Percentiles rank a stretch among this genome's conserved stretches.
Conservation (phyloP, 2,113 vertebrate genomes). For the Clarias macrocephalus region DNA sequence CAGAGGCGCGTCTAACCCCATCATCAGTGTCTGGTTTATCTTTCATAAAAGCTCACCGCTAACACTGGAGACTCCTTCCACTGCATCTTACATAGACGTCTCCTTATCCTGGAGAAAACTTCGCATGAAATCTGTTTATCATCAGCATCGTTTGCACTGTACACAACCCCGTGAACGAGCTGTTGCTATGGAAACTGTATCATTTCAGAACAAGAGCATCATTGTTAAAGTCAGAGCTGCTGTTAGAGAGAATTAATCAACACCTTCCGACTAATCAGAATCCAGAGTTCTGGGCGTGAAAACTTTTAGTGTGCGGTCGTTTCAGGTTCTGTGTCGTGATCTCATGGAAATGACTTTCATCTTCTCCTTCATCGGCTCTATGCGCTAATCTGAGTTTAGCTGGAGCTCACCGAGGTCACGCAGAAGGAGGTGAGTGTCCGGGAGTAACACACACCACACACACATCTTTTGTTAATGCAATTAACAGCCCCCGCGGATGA, state of each 20-base stretch:
- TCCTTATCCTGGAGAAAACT: background rate
- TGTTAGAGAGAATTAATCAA: background rate
- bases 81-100: background rate
- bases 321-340: background rate
- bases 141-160: background rate
- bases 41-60: background rate
- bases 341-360: slow-evolving; percentile 9
- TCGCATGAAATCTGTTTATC: background rate
- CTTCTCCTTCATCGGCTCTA: slow-evolving; percentile 40
- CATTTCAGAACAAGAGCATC: background rate
- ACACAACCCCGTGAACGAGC: background rate
- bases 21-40: background rate
- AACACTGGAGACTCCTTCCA: background rate
- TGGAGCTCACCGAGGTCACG: slow-evolving; percentile 36
- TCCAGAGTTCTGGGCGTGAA: background rate
- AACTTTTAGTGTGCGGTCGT: background rate
- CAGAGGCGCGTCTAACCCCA: background rate
- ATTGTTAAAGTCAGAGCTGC: background rate
- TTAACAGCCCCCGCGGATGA: background rate
- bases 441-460: slow-evolving; percentile 30
- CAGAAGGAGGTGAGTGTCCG: slow-evolving; percentile 28
- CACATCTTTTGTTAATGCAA: background rate
- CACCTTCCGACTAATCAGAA: background rate
- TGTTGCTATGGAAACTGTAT: background rate
- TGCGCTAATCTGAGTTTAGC: slow-evolving; percentile 49